Evolutionary conservation across 2,888 invertebrate genomes (phyloP).

Genomic region (Drosophila mulleri): DNA sequence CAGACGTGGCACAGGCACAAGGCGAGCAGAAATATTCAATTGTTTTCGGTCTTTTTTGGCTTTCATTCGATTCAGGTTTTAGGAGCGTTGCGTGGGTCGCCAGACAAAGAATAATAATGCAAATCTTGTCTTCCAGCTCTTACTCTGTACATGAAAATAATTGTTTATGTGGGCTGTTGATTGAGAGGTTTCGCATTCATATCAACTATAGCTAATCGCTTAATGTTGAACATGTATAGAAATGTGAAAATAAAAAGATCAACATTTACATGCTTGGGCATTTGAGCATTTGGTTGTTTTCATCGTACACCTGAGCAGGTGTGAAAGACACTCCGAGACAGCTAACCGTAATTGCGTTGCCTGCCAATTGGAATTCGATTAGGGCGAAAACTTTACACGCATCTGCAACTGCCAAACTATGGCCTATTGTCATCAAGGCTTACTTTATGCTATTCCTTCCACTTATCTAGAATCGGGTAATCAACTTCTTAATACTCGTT

Average conservation of each 20-base stretch:
- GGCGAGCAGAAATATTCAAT: conserved; percentile 26
- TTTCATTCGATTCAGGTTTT: conserved; percentile 45
- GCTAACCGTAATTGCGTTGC: background rate
- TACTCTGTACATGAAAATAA: conserved; percentile 18
- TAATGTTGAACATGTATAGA: background rate
- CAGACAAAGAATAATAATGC: conserved; percentile 19
- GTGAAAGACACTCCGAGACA: conserved; percentile 1
- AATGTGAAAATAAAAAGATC: background rate
- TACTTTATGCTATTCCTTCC: conserved; percentile 20
- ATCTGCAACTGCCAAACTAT: conserved; percentile 18
- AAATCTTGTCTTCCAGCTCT: conserved; percentile 20
- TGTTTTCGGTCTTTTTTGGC: conserved; percentile 46
- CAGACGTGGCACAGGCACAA: conserved; percentile 30
- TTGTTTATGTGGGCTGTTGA: conserved; percentile 48
- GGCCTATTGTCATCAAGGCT: conserved; percentile 41
- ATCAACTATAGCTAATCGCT: conserved; percentile 22
- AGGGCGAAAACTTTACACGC: conserved; percentile 23
- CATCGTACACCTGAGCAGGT: background rate
- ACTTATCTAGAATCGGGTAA: background rate
- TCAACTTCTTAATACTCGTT: background rate
- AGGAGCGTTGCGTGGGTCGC: conserved; percentile 49
- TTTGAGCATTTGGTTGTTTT: background rate
- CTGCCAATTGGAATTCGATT: conserved; percentile 6
- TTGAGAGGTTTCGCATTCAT: conserved; percentile 27
- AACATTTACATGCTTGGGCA: background rate